phyloP scores from a whole-genome alignment of 2,113 vertebrate genomes.

The Mohoua ochrocephala region DNA sequence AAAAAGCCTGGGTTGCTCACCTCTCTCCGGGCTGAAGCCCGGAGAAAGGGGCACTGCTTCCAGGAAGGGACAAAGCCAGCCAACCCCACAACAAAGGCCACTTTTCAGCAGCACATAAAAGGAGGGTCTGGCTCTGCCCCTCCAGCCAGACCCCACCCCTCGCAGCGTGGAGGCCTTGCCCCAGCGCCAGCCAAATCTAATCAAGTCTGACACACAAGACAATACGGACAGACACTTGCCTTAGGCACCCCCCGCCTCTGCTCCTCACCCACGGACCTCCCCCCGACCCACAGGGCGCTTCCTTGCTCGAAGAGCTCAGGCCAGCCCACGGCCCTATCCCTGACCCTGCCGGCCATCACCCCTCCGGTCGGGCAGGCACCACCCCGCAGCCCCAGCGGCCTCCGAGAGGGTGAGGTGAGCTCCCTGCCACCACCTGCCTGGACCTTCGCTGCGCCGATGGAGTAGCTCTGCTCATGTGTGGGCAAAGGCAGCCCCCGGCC shows the following conservation, averaged over 20 bases:
- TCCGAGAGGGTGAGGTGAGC: background rate
- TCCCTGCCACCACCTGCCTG: background rate
- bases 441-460: background rate
- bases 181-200: constrained; percentile 11
- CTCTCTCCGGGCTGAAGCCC: background rate
- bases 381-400: background rate
- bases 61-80: constrained; percentile 16
- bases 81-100: constrained; percentile 36
- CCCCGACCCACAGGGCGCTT: background rate
- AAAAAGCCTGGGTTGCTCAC: background rate
- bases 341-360: no score
- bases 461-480: background rate
- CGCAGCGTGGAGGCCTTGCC: background rate
- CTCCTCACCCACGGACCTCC: background rate
- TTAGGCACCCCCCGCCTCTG: background rate
- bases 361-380: background rate
- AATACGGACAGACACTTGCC: background rate
- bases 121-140: constrained; percentile 10
- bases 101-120: constrained; percentile 45
- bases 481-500: background rate
- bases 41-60: background rate
- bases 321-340: background rate
- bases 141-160: constrained; percentile 45
- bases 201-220: constrained; percentile 19
- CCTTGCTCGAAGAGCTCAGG: background rate